These are phyloP conservation scores for Calameuta idolon DNA, from an alignment of 2,888 invertebrate species.

Conservation along the genomic window DNA sequence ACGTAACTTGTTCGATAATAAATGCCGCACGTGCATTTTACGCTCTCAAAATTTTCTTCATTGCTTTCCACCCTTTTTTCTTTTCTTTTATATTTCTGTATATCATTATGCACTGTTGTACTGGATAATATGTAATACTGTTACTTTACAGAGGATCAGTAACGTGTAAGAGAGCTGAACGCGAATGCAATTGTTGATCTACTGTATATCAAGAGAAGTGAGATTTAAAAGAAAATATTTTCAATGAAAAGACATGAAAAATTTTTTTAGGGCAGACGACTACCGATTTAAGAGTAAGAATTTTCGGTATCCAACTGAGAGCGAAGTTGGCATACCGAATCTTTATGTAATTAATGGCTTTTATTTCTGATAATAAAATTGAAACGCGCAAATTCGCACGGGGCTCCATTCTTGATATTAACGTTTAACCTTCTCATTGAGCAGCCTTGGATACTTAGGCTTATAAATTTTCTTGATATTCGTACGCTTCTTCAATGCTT, in stretches of 20 bases:
- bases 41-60: conserved; percentile 8
- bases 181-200: not conserved
- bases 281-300: not conserved
- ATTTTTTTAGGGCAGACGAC: not conserved
- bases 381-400: not conserved
- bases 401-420: not conserved
- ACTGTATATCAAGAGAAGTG: not conserved
- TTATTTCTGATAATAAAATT: not conserved
- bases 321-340: not conserved
- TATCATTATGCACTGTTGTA: not conserved
- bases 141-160: not conserved
- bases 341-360: not conserved
- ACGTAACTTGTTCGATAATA: conserved; percentile 36
- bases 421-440: not conserved
- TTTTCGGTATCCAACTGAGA: not conserved
- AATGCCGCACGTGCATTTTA: conserved; percentile 27
- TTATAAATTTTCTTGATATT: not conserved
- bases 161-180: not conserved
- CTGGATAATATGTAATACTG: not conserved
- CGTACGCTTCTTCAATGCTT: conserved; percentile 1
- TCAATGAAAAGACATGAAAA: not conserved
- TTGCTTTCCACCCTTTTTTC: not conserved
- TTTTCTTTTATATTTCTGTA: not conserved
- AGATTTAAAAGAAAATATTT: not conserved
- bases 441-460: not conserved